Percentiles rank a stretch among this genome's conserved stretches.
phyloP scores from a whole-genome alignment of 2,888 invertebrate species.

The Dicycla oo region DNA sequence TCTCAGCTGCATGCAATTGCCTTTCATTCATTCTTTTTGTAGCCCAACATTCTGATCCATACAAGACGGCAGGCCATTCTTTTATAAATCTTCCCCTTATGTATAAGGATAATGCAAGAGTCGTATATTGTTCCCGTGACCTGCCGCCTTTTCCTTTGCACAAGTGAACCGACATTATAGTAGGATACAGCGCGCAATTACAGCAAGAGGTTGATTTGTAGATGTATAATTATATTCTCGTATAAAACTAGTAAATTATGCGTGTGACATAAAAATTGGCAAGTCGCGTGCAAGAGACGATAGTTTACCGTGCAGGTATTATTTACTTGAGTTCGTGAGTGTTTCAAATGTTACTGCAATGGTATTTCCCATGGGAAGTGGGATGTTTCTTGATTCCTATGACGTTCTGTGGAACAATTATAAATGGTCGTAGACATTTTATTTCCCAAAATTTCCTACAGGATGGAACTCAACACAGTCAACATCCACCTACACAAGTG shows the following conservation, averaged over 20 bases:
- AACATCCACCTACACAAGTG: too few species aligned
- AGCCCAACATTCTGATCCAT: too few species aligned
- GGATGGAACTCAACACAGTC: neutral
- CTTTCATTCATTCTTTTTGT: too few species aligned
- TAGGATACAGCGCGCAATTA: constrained; percentile 1
- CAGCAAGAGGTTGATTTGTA: neutral
- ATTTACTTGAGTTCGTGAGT: constrained; percentile 50
- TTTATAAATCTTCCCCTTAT: too few species aligned
- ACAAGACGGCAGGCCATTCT: too few species aligned
- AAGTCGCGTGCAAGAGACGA: constrained; percentile 34
- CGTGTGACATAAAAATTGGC: constrained; percentile 44
- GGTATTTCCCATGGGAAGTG: constrained; percentile 54
- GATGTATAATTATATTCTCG: constrained; percentile 17
- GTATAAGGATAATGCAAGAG: too few species aligned
- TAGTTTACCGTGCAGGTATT: constrained; percentile 18
- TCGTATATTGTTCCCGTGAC: too few species aligned
- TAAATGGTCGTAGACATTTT: neutral
- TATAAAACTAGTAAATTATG: constrained; percentile 14
- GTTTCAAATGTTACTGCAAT: constrained; percentile 28
- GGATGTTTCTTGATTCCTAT: constrained; percentile 35
- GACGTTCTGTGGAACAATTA: constrained; percentile 19
- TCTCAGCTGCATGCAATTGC: too few species aligned
- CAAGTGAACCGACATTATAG: too few species aligned
- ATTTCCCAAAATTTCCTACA: neutral
- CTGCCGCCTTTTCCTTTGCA: too few species aligned